Evolutionary conservation across 2,113 vertebrate species (phyloP).

Genomic region (Neogobius melanostomus): DNA sequence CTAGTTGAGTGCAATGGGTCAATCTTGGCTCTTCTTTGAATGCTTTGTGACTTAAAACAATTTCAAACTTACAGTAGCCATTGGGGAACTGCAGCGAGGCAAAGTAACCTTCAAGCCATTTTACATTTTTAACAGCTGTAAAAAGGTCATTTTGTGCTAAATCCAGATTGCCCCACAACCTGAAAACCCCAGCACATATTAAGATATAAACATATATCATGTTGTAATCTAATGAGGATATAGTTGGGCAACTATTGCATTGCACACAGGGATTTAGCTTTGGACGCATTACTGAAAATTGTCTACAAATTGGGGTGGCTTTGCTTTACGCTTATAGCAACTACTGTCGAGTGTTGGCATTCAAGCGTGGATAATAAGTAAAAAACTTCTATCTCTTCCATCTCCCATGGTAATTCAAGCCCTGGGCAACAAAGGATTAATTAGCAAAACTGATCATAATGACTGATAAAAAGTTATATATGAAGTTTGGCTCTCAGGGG

Average conservation of each 20-base stretch:
- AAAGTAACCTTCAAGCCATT: slow-evolving; percentile 23
- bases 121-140: slow-evolving; percentile 34
- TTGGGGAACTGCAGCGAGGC: slow-evolving; percentile 32
- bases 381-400: neutral
- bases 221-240: slow-evolving; percentile 3
- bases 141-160: slow-evolving; percentile 21
- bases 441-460: neutral
- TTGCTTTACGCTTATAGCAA: neutral
- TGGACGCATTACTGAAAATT: neutral
- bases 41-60: neutral
- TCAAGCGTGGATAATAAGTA: neutral
- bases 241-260: neutral
- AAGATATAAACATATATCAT: slow-evolving; percentile 21
- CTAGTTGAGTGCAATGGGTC: neutral
- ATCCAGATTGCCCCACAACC: slow-evolving; percentile 30
- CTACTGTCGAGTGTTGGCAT: neutral
- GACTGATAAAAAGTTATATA: slow-evolving; percentile 1
- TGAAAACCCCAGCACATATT: slow-evolving; percentile 14
- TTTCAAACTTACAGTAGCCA: neutral
- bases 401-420: neutral
- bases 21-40: neutral
- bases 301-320: neutral
- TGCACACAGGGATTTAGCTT: neutral
- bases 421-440: neutral
- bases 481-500: neutral